Base-by-base conservation (phyloP, 2,888 invertebrate species). In the Itoplectis maculator region DNA sequence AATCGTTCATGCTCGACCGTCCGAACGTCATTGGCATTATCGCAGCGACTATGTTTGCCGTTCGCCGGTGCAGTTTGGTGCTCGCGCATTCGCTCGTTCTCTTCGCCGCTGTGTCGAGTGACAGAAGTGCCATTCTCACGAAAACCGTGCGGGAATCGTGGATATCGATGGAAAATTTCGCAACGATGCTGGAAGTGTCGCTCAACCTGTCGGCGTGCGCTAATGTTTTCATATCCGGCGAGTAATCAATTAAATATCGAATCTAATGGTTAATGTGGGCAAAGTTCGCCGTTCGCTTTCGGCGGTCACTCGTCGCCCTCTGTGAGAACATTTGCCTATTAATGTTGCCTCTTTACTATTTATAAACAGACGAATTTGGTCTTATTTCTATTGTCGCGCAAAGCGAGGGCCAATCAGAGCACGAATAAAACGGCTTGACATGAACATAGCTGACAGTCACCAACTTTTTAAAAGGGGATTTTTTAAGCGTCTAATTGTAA, bases 141-240 rank as follows among this genome's bases (percentile, higher is more conserved):
- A 18, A 69, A 0, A 20, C 73, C 61, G 35, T 4, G 5, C 1
- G 5, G 4, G 13, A 72, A 29, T 78, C 61, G 61, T 73, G 88
- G 91, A 88, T 90, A 3, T 65, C 86, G 1, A 51, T 81, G n/a
- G 68, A 77, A 9, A 59, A 88, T 79, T 88, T 89, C 49, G 63
- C 73, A 9, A 84, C 65, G 3, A 79, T 90, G 2, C 54, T 91
- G 3, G 73, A 81, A 20, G 72, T 84, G 1, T 87, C 91, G 8
- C 88, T 87, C 15, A 70, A 86, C 0, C 73, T 29, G 4, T 86
- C 90, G 0, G 66, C 13, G n/a, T 91, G 91, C 40, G 87, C 89
- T 75, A 91, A 89, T 75, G 82, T 91, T 15, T 86, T 84, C 63
- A 45, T 89, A 18, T 65, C 79, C n/a, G 87, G 86, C 74, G 84